Conservation (phyloP, 92 coral and sea anemone genomes). For the Heliopora coerulea region DNA sequence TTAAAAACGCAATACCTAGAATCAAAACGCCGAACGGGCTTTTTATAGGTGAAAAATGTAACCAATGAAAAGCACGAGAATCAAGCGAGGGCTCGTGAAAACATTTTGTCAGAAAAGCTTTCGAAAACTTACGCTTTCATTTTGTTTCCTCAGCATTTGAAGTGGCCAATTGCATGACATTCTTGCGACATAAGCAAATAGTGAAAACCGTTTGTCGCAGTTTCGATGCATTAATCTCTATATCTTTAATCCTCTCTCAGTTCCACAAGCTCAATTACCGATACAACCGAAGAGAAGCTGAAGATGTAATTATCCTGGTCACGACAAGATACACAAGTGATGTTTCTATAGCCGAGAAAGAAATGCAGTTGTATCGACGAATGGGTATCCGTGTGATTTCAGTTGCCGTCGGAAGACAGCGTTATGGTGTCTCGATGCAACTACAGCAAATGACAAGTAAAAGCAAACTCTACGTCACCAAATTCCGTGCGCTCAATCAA, state of each 20-base stretch:
- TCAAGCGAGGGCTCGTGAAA: too few species aligned
- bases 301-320: slow-evolving; percentile 20
- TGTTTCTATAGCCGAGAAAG: background rate
- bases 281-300: background rate
- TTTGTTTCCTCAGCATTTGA: too few species aligned
- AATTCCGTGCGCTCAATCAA: background rate
- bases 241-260: background rate
- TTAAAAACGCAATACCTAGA: too few species aligned
- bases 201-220: too few species aligned
- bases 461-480: background rate
- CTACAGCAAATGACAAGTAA: slow-evolving; percentile 9
- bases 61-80: too few species aligned
- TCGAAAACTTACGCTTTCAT: too few species aligned
- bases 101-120: too few species aligned
- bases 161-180: too few species aligned
- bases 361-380: background rate
- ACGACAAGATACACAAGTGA: background rate
- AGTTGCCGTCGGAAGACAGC: slow-evolving; percentile 5
- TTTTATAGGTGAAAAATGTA: too few species aligned
- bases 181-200: too few species aligned
- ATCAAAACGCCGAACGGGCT: too few species aligned
- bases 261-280: slow-evolving; percentile 25
- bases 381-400: slow-evolving; percentile 12
- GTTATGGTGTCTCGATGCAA: slow-evolving; percentile 13
- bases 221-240: too few species aligned